phyloP scores from a whole-genome alignment of 53 echinoderm and acorn worm genomes.

The Hippasteria phrygiana region DNA sequence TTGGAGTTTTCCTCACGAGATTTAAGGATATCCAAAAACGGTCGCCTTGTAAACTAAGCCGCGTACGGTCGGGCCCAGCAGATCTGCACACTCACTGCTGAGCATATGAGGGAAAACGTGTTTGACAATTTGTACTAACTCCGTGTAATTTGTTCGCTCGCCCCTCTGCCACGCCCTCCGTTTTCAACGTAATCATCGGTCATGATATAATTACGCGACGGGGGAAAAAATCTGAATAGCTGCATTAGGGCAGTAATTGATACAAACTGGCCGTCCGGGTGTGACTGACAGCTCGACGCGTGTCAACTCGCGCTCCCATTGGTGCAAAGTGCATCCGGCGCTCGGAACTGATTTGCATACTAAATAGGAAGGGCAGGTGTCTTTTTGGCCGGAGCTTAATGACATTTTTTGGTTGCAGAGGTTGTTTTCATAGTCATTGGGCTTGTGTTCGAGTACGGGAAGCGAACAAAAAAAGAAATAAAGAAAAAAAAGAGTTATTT shows the following conservation, averaged over 20 bases:
- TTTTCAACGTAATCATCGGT: constrained; percentile 9
- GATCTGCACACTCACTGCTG: not conserved
- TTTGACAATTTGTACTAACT: constrained; percentile 59
- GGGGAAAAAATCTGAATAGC: too few relatives aligned
- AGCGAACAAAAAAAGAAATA: constrained; percentile 35
- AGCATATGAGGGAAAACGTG: constrained; percentile 58
- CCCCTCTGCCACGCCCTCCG: constrained; percentile 45
- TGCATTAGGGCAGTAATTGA: not conserved
- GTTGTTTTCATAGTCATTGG: constrained; percentile 59
- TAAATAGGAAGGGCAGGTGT: constrained; percentile 53
- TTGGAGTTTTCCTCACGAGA: not conserved
- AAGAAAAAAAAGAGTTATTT: constrained; percentile 55
- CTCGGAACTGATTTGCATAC: constrained; percentile 49
- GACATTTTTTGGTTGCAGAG: constrained; percentile 26
- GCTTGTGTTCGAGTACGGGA: constrained; percentile 56
- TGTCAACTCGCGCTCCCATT: constrained; percentile 36
- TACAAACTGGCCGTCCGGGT: not conserved
- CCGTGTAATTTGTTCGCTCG: constrained; percentile 61
- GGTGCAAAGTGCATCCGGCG: constrained; percentile 66
- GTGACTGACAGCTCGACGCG: constrained; percentile 37
- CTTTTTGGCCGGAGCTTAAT: constrained; percentile 22
- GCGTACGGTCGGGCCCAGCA: not conserved
- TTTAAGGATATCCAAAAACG: not conserved
- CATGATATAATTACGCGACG: not conserved
- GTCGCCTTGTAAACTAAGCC: not conserved